These are phyloP conservation scores for Periphyllus acericola DNA, from an alignment of 2,888 invertebrate genomes.

Conservation along the genomic window DNA sequence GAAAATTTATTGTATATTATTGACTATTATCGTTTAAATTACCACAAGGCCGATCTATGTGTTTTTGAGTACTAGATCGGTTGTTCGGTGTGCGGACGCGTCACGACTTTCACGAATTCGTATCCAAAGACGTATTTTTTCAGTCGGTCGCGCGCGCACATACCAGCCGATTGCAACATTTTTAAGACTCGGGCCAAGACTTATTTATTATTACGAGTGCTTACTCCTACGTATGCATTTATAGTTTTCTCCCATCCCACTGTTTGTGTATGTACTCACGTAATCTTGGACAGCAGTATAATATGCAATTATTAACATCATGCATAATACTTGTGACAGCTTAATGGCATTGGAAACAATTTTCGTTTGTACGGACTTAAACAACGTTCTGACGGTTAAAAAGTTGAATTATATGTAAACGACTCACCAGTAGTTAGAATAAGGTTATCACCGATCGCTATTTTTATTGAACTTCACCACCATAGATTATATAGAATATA, in stretches of 20 bases:
- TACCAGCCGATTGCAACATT: slow-evolving; percentile 15
- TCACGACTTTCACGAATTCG: slow-evolving; percentile 41
- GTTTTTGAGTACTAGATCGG: slow-evolving; percentile 24
- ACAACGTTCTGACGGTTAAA: neutral
- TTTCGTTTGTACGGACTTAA: neutral
- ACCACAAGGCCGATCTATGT: slow-evolving; percentile 31
- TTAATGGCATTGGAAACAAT: slow-evolving; percentile 16
- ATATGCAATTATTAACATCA: slow-evolving; percentile 4
- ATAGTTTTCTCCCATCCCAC: slow-evolving; percentile 6
- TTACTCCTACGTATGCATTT: slow-evolving; percentile 19
- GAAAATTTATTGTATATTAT: slow-evolving; percentile 8
- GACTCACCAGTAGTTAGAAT: neutral
- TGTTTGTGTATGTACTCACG: neutral
- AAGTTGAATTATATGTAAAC: neutral
- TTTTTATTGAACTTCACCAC: slow-evolving; percentile 1
- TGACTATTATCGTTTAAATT: slow-evolving; percentile 48
- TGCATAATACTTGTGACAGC: neutral
- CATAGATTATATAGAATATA: neutral
- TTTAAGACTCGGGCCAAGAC: neutral
- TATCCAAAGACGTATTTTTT: neutral
- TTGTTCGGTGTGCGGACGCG: neutral
- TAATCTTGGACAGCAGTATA: neutral
- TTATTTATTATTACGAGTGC: neutral
- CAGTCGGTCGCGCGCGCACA: neutral
- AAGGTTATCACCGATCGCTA: slow-evolving; percentile 10